Evolutionary conservation across 2,797 vertebrate species (phyloP), one percentile per base, ranked within the genome.

Genomic region (Enteromius radiatus): DNA sequence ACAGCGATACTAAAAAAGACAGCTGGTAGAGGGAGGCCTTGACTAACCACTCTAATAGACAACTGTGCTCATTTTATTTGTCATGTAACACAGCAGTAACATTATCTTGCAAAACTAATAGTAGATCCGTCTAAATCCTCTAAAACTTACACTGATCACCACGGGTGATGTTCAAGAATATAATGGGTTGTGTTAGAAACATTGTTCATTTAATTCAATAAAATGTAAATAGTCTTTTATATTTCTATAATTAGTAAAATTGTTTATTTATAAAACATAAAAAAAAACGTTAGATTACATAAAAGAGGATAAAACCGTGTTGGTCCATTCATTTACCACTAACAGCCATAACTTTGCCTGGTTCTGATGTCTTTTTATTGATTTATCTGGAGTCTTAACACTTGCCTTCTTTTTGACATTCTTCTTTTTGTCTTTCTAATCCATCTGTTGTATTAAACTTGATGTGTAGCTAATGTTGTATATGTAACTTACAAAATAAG

Each of bases 1-100:
- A 12, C 2, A 17, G n/a, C 26, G 21, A 36, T 36, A 5, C 15
- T 68, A 3, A 59, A 52, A 81, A 45, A 63, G 77, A 88, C 84
- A 84, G 70, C 87, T 88, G 87, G 87, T 88, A 86, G 73, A 81
- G 84, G 87, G 87, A 86, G 61, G 3, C 21, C 77, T 86, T 61
- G 47, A 84, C 82, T 80, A 84, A 87, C 82, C 75, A 59, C 47
- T 78, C 70, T 67, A 56, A 54, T 76, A 68, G 64, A 14, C 54
- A 23, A 59, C 71, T 83, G 63, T 59, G 61, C 41, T 4, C 17
- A 76, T 33, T 76, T 75, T 71, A 23, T 31, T 59, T 73, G 11
- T 64, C 75, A 64, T 64, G 52, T 79, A 80, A 76, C 68, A 28
- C 63, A 15, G 45, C 52, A 65, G 59, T 76, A 45, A 77, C n/a